Percentiles rank a stretch among this genome's conserved stretches.
Conservation (phyloP, 2,113 vertebrate species). For the Strix aluco region DNA sequence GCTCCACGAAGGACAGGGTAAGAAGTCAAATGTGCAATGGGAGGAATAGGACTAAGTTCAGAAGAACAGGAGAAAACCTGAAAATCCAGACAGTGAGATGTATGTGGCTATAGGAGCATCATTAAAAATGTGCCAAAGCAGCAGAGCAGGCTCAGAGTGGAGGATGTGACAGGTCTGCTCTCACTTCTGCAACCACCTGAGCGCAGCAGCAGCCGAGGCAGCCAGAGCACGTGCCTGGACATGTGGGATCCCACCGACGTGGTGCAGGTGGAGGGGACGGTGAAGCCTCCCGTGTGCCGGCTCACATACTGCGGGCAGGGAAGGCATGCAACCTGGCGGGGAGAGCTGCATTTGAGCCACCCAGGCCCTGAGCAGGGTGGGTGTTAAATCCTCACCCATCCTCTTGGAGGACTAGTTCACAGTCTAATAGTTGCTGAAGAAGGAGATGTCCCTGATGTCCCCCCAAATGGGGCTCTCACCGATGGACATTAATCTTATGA, state of each 20-base stretch:
- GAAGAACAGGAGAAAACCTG: background rate
- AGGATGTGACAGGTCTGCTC: background rate
- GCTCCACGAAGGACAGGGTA: background rate
- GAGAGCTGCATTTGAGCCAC: background rate
- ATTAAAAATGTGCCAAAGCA: background rate
- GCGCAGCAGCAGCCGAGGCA: rapidly evolving
- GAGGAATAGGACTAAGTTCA: background rate
- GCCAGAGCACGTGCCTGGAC: rapidly evolving
- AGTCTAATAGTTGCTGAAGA: background rate
- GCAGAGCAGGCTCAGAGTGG: background rate
- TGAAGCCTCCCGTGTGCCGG: background rate
- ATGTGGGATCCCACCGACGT: rapidly evolving
- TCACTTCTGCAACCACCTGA: background rate
- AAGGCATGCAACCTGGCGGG: rapidly evolving
- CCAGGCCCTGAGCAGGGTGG: background rate
- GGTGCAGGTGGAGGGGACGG: background rate
- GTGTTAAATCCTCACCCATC: background rate
- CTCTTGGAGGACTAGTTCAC: background rate
- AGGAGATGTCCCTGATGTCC: background rate
- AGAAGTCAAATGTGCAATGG: background rate
- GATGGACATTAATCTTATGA: background rate
- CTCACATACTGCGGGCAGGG: rapidly evolving
- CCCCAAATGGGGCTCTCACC: background rate
- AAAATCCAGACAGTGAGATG: background rate
- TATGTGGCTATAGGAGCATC: background rate